phyloP scores from a whole-genome alignment of 2,113 vertebrate genomes.

The Zosterops borbonicus region DNA sequence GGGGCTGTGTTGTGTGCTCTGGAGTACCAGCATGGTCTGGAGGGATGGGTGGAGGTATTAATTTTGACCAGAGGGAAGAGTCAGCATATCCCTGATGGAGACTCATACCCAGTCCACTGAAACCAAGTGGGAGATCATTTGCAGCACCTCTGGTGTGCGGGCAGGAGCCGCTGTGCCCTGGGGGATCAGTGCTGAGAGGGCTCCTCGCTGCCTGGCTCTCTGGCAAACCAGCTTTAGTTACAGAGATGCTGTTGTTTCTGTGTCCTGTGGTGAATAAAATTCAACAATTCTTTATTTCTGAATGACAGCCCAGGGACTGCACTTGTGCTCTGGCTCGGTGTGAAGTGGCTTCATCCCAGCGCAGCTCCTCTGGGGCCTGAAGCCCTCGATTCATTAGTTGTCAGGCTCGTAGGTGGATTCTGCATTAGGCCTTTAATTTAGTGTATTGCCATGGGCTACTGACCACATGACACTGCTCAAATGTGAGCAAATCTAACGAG shows the following conservation, averaged over 20 bases:
- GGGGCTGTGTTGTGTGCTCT: fast-evolving
- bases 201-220: background rate
- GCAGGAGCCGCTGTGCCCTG: background rate
- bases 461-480: constrained; percentile 76
- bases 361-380: constrained; percentile 77
- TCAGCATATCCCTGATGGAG: fast-evolving
- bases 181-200: background rate
- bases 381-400: constrained; percentile 90
- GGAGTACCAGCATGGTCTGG: background rate
- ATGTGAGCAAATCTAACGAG: constrained; percentile 84
- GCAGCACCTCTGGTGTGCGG: background rate
- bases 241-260: constrained; percentile 60
- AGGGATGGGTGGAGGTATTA: background rate
- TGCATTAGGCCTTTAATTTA: constrained; percentile 92
- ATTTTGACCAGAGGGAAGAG: background rate
- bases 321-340: constrained; percentile 74
- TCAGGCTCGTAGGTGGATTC: constrained; percentile 84
- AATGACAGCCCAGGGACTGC: constrained; percentile 75
- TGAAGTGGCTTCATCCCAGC: constrained; percentile 81
- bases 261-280: constrained; percentile 70
- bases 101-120: background rate
- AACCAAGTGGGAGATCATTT: background rate
- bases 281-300: constrained; percentile 70
- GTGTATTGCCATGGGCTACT: constrained; percentile 86
- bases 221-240: background rate